These are phyloP conservation scores for Corythaixoides concolor DNA, from an alignment of 2,113 vertebrate genomes.

Conservation along the genomic window DNA sequence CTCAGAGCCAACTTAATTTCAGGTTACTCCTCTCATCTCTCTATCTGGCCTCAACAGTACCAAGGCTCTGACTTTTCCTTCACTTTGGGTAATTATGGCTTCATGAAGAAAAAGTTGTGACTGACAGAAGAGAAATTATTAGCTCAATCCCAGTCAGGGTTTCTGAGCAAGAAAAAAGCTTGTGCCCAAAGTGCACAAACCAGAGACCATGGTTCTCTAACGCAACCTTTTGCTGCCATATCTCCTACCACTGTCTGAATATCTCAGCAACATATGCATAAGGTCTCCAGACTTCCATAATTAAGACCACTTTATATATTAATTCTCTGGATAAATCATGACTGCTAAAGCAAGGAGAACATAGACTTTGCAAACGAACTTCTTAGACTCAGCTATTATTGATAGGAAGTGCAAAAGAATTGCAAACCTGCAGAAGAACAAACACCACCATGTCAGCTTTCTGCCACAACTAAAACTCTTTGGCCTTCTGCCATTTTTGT, in stretches of 20 bases:
- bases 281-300: not conserved
- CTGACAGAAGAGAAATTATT: not conserved
- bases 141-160: not conserved
- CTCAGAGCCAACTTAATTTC: not conserved
- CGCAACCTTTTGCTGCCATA: not conserved
- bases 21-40: not conserved
- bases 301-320: not conserved
- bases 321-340: not conserved
- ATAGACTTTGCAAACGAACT: not conserved
- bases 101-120: not conserved
- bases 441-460: not conserved
- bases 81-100: not conserved
- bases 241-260: not conserved
- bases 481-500: not conserved
- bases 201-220: not conserved
- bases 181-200: not conserved
- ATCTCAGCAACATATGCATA: not conserved
- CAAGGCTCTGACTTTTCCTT: not conserved
- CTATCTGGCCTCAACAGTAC: not conserved
- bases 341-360: not conserved
- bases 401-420: not conserved
- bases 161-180: not conserved
- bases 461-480: not conserved
- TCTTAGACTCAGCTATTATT: not conserved
- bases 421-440: not conserved